A percentile compares a stretch with the other conserved stretches of the same genome.
phyloP scores from a whole-genome alignment of 2,888 invertebrate genomes.

The Beris chalybata region DNA sequence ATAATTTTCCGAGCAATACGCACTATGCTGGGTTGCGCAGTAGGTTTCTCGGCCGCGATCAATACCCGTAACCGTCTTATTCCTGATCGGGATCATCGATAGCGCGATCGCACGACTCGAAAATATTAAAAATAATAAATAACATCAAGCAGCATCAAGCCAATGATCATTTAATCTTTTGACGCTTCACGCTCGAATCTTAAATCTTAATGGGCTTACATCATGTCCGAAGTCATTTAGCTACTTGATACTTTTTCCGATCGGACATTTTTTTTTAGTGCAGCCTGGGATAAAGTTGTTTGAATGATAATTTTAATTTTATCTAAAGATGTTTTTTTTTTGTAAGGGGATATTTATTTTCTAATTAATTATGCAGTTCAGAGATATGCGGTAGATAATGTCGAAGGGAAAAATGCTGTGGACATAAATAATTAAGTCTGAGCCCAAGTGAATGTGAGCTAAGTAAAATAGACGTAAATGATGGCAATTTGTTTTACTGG shows the following conservation, averaged over 20 bases:
- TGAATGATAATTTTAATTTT: conserved; percentile 20
- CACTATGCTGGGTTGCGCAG: neutral
- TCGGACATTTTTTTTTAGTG: neutral
- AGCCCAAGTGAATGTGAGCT: too few relatives aligned
- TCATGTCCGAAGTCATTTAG: conserved; percentile 27
- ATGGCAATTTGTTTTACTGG: too few relatives aligned
- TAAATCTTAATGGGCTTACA: conserved; percentile 21
- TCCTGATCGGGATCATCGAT: conserved; percentile 6
- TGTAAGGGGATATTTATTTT: too few relatives aligned
- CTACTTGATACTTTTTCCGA: conserved; percentile 14
- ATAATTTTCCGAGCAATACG: neutral
- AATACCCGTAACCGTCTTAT: neutral
- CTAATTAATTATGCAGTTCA: too few relatives aligned
- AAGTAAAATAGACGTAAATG: too few relatives aligned
- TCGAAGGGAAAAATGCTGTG: too few relatives aligned
- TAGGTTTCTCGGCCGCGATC: too few relatives aligned
- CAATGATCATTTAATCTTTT: conserved; percentile 31
- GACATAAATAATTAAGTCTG: too few relatives aligned
- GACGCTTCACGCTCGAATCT: conserved; percentile 27
- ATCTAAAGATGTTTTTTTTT: neutral
- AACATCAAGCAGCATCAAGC: conserved; percentile 3
- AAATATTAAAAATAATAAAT: conserved; percentile 26
- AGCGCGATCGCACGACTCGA: conserved; percentile 1
- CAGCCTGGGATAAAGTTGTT: conserved; percentile 22
- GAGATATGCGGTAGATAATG: too few relatives aligned